phyloP scores from a whole-genome alignment of 2,888 invertebrate genomes.

The Agrotis segetum region DNA sequence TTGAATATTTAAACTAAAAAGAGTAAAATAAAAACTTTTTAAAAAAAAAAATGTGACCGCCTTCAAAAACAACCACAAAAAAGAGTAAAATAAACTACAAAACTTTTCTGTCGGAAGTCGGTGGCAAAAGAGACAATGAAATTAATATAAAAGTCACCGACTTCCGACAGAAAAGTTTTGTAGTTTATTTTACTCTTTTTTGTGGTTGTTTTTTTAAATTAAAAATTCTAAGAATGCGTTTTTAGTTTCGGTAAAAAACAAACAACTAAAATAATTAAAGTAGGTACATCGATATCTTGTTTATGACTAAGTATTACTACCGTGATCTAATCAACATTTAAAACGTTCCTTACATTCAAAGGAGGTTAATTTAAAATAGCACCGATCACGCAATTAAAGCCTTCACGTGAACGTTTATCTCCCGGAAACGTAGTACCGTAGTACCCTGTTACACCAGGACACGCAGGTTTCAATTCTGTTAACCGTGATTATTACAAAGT shows the following conservation, averaged over 20 bases:
- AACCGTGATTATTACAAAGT: slow-evolving; percentile 6
- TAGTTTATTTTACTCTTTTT: too few species aligned
- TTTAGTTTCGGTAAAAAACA: too few species aligned
- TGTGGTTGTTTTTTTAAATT: too few species aligned
- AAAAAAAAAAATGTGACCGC: too few species aligned
- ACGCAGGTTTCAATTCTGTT: slow-evolving; percentile 11
- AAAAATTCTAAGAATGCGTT: not conserved
- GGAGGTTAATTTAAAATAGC: slow-evolving; percentile 28
- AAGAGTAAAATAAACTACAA: too few species aligned
- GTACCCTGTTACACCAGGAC: not conserved
- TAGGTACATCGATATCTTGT: not conserved
- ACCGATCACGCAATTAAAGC: slow-evolving; percentile 46
- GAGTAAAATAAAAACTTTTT: too few species aligned
- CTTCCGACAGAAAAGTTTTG: too few species aligned
- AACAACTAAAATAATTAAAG: not conserved
- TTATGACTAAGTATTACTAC: not conserved
- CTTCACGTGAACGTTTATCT: slow-evolving; percentile 41
- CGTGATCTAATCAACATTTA: slow-evolving; percentile 5
- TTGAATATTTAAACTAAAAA: too few species aligned
- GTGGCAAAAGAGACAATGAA: too few species aligned
- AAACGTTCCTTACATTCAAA: slow-evolving; percentile 1
- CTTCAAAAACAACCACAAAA: too few species aligned
- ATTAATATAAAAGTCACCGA: too few species aligned
- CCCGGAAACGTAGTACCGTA: slow-evolving; percentile 28
- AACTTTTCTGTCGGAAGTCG: too few species aligned